These are phyloP conservation scores for Anguilla marmorata DNA, from an alignment of 2,797 vertebrate genomes.

Conservation along the genomic window DNA sequence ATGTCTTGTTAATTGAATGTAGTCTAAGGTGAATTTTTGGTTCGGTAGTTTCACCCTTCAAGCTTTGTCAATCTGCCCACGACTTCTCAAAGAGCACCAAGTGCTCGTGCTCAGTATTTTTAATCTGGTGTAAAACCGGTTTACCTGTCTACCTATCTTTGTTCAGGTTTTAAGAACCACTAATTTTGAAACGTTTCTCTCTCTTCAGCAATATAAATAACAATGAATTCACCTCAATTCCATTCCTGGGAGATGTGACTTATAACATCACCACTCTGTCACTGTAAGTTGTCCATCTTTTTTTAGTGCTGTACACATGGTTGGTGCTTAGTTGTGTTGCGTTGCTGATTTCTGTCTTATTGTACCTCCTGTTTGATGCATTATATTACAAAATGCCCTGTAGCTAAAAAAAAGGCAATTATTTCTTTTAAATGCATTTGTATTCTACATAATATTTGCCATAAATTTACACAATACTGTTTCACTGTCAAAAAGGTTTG, in stretches of 20 bases:
- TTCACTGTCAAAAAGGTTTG: neutral
- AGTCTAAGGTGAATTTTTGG: neutral
- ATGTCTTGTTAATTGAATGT: neutral
- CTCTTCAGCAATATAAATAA: conserved; percentile 89
- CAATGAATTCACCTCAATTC: conserved; percentile 86
- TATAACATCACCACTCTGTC: conserved; percentile 87
- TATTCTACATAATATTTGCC: neutral
- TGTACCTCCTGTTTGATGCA: conserved; percentile 13
- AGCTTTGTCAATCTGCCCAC: neutral
- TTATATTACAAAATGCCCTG: conserved; percentile 9
- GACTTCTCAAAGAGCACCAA: too few relatives aligned
- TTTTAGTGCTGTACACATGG: neutral
- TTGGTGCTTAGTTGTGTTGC: neutral
- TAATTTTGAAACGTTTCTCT: conserved; percentile 37
- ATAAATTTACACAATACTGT: neutral
- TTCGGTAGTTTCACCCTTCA: neutral
- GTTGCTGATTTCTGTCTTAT: neutral
- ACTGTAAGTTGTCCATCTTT: conserved; percentile 77
- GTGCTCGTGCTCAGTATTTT: neutral
- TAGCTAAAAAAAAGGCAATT: neutral
- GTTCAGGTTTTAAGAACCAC: neutral
- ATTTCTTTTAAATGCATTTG: neutral
- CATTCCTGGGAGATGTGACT: conserved; percentile 84
- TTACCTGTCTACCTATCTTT: neutral
- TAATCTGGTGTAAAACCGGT: neutral